phyloP scores from a whole-genome alignment of 1,140 invertebrate species.

The Neotoxoptera formosana region DNA sequence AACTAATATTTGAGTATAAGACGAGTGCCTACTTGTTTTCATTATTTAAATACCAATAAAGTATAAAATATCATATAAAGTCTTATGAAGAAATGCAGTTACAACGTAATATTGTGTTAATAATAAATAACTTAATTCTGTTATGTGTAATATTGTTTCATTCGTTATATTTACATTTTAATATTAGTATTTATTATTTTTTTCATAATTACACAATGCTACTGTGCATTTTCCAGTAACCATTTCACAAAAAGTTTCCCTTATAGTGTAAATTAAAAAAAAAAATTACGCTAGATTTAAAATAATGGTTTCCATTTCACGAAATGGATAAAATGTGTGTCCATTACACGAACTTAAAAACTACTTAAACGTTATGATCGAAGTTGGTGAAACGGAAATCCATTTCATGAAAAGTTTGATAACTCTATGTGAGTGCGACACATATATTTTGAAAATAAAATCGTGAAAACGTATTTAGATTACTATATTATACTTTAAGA shows the following conservation, averaged over 20 bases:
- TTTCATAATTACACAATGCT: too few species aligned
- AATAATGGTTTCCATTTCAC: neutral
- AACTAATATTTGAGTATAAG: neutral
- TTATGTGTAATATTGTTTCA: too few species aligned
- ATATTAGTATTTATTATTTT: neutral
- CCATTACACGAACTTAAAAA: neutral
- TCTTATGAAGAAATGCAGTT: neutral
- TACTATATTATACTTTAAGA: too few species aligned
- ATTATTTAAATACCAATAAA: too few species aligned
- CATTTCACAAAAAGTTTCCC: neutral
- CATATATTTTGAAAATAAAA: neutral
- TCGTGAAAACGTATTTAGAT: neutral
- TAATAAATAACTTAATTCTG: too few species aligned
- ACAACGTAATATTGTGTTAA: neutral
- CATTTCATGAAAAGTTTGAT: neutral
- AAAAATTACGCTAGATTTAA: neutral
- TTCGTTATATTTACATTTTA: neutral
- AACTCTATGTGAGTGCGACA: neutral
- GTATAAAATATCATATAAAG: too few species aligned
- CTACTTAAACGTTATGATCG: too few species aligned
- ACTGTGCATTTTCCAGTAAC: neutral
- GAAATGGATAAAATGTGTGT: neutral
- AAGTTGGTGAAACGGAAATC: too few species aligned
- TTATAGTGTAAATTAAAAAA: neutral
- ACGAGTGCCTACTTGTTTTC: too few species aligned